Base-by-base conservation (phyloP, 2,888 invertebrate genomes). In the Hirtodrosophila duncani region DNA sequence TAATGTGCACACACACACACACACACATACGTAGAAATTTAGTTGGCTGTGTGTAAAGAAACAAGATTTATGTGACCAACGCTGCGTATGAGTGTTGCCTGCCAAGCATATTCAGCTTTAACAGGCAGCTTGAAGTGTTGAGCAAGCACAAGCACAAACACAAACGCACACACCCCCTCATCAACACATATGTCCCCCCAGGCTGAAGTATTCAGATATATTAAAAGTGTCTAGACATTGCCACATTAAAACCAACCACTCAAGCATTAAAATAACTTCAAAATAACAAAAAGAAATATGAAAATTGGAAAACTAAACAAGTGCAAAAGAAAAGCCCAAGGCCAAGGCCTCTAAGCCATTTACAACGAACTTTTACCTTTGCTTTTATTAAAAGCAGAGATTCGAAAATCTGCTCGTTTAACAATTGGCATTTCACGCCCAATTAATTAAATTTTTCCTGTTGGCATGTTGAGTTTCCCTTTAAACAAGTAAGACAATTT, bases 61-160 rank as follows among this genome's bases (percentile, higher is more conserved):
- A 43, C 33, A 60, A 77, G 78, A 72, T 72, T 80, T 77, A 72
- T 80, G 78, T 62, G 50, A 63, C 38, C 69, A 62, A 51, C 26
- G 36, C 51, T 49, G 58, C 58, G 62, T 62, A 65, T 59, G 77
- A 62, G 72, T 50, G 70, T 48, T 61, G 44, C 29, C 34, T 61
- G 44, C 29, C 34, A 57, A 62, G 41, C 33, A 43, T 57, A 66
- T 57, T 63, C 44, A 69, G 69, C 78, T 77, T 65, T 44, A 62
- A 62, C 52, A 46, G 38, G 26, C 45, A 36, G 53, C 41, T 46
- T 24, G 21, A 33, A 39, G 36, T 31, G 41, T 11, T 33, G 13
- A 33, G 45, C 37, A 23, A 36, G 44, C 56, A 33, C 10, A 29
- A n/a, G 13, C 5, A 2, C 8, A 26, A 16, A 31, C 14, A 51